Evolutionary conservation across 1,140 invertebrate species (phyloP).

Genomic region (Neodiprion virginianus): DNA sequence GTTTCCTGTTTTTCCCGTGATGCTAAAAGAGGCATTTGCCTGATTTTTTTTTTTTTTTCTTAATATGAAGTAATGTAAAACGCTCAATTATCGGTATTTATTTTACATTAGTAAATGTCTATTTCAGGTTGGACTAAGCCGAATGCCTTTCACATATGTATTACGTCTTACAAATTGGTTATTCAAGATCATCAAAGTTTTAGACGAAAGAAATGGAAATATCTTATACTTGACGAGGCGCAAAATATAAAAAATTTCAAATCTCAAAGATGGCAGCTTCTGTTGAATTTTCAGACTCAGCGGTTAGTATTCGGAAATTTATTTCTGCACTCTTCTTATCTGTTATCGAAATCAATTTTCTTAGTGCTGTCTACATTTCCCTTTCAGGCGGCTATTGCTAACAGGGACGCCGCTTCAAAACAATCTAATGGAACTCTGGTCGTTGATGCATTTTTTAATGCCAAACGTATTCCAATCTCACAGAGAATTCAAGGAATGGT

Average conservation of each 20-base stretch:
- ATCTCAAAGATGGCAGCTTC: slow-evolving; percentile 97
- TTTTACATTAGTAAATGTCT: background rate
- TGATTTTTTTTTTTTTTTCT: background rate
- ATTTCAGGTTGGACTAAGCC: slow-evolving; percentile 94
- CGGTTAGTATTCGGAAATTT: slow-evolving; percentile 64
- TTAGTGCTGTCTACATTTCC: slow-evolving; percentile 22
- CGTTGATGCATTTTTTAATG: slow-evolving; percentile 99
- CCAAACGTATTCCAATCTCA: slow-evolving; percentile 99
- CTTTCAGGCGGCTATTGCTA: slow-evolving; percentile 83
- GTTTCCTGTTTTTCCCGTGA: background rate
- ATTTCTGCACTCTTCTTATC: background rate
- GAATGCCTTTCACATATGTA: slow-evolving; percentile 99
- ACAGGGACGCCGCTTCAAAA: slow-evolving; percentile 99
- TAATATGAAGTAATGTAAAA: background rate
- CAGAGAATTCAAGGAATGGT: slow-evolving; percentile 98
- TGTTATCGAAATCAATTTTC: slow-evolving; percentile 20
- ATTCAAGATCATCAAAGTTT: slow-evolving; percentile 99
- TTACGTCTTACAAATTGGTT: slow-evolving; percentile 99
- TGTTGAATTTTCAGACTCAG: slow-evolving; percentile 96
- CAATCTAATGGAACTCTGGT: slow-evolving; percentile 99
- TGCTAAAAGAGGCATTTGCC: slow-evolving; percentile 9
- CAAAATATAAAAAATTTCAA: slow-evolving; percentile 99
- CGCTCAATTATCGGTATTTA: background rate
- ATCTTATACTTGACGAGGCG: slow-evolving; percentile 98
- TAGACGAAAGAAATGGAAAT: slow-evolving; percentile 98